Base-by-base conservation (phyloP, 2,888 invertebrate genomes). In the Nesidiocoris tenuis region DNA sequence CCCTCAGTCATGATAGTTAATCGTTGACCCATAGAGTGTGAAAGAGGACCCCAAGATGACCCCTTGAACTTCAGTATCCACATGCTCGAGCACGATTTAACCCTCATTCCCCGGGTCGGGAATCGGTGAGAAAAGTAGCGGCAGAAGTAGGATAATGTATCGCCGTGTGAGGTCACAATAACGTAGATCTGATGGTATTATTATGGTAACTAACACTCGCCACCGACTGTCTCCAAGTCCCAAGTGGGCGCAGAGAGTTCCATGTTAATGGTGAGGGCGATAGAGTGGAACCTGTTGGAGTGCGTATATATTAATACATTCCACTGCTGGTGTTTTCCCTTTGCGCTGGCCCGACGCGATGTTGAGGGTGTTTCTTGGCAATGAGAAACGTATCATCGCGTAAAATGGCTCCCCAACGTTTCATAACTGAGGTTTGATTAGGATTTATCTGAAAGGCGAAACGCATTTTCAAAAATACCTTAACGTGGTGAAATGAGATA, bases 161-260 rank as follows among this genome's bases (percentile, higher is more conserved):
- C 39, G 39, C 12, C 39, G 39, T 39, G 39, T 39, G 39, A 17
- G 21, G 23, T 16, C 19, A 59, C 61, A 70, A 59, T 70, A 70
- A 70, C 24, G 70, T 70, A 25, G n/a, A 24, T 57, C 16, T 57
- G 70, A 70, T 70, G 70, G 70, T 70, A 70, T 70, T 70, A 70
- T 70, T 70, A 70, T 70, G 70, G 59, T 70, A 70, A 67, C 56
- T n/a, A n/a, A 39, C 39, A 39, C 39, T 39, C 39, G 12, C 39
- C 39, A 39, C 39, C 39, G 39, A 39, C 39, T 39, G 39, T 39
- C 39, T 12, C 39, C 39, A 3, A 12, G 12, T 3, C 5, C 5
- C 12, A 12, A 39, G 12, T 39, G 12, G 39, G 5, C 39, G n/a
- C n/a, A n/a, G 39, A 39, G 39, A 39, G 39, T 39, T 39, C 12